phyloP scores from a whole-genome alignment of 30 jellyfish, hydroid and myxozoan species.

The Aurelia sp. region DNA sequence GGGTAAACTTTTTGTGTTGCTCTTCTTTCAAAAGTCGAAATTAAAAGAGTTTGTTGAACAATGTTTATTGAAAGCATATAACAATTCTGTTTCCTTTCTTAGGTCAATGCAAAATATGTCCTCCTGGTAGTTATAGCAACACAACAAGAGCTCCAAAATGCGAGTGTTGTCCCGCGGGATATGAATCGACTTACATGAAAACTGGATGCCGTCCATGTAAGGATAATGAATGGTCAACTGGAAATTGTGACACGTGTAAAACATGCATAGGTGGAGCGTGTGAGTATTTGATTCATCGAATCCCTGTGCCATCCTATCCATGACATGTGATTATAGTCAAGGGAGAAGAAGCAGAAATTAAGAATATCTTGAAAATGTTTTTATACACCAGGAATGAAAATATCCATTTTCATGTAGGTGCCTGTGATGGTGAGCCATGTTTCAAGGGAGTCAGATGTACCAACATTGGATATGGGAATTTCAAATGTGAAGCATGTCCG shows the following conservation, averaged over 20 bases:
- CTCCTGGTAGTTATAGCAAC: slow-evolving; percentile 89
- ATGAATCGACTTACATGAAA: slow-evolving; percentile 85
- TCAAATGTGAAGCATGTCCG: slow-evolving; percentile 92
- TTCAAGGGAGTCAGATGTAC: slow-evolving; percentile 82
- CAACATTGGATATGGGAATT: slow-evolving; percentile 70
- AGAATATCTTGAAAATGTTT: background rate
- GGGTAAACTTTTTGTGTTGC: too few relatives aligned
- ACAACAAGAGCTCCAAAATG: slow-evolving; percentile 81
- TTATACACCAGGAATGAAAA: background rate
- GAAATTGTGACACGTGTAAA: slow-evolving; percentile 75
- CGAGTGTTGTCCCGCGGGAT: slow-evolving; percentile 95
- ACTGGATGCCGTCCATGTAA: slow-evolving; percentile 84
- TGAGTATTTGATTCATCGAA: slow-evolving; percentile 36
- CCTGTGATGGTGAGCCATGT: slow-evolving; percentile 92
- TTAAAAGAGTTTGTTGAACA: too few relatives aligned
- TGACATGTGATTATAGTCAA: too few relatives aligned
- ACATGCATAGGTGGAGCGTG: slow-evolving; percentile 85
- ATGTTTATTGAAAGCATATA: too few relatives aligned
- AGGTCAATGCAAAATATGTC: slow-evolving; percentile 96
- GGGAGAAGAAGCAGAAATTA: background rate
- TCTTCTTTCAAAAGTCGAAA: too few relatives aligned
- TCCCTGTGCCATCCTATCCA: background rate
- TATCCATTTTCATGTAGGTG: slow-evolving; percentile 60
- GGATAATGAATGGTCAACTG: slow-evolving; percentile 88
- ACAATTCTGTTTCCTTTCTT: background rate